Evolutionary conservation across 2,113 vertebrate genomes (phyloP).

Genomic region (Elgaria multicarinata): DNA sequence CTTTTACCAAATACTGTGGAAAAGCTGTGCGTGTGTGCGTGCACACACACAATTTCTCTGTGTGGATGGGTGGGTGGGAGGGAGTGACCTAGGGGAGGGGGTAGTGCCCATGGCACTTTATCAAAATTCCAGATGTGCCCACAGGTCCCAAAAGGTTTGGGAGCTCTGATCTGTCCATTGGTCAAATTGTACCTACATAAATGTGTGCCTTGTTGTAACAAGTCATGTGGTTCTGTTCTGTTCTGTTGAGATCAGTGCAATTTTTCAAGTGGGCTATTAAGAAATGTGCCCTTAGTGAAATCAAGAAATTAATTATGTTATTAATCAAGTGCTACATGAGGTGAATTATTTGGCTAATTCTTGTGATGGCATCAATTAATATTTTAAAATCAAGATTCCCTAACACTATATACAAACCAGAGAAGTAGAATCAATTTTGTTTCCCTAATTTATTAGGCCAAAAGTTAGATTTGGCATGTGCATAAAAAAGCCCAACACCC

Average conservation of each 20-base stretch:
- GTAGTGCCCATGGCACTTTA: too few species aligned
- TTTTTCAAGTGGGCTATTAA: background rate
- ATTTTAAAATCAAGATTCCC: conserved; percentile 6
- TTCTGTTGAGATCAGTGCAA: background rate
- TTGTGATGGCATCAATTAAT: background rate
- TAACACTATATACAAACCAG: background rate
- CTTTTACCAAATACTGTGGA: too few species aligned
- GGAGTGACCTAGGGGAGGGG: too few species aligned
- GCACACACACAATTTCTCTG: too few species aligned
- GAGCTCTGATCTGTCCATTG: background rate
- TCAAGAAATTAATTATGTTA: background rate
- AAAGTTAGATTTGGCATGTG: conserved; percentile 39
- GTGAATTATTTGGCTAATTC: background rate
- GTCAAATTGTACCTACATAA: background rate
- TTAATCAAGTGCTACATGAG: background rate
- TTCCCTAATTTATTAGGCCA: conserved; percentile 57
- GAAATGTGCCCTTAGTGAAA: background rate
- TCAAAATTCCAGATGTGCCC: too few species aligned
- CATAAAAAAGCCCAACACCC: background rate
- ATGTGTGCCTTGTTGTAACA: background rate
- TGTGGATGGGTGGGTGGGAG: too few species aligned
- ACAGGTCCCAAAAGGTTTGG: too few species aligned
- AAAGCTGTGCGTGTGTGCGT: too few species aligned
- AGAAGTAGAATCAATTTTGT: conserved; percentile 29
- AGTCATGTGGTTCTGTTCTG: background rate